phyloP scores from a whole-genome alignment of 2,888 invertebrate genomes.

The Diachrysia chrysitis region DNA sequence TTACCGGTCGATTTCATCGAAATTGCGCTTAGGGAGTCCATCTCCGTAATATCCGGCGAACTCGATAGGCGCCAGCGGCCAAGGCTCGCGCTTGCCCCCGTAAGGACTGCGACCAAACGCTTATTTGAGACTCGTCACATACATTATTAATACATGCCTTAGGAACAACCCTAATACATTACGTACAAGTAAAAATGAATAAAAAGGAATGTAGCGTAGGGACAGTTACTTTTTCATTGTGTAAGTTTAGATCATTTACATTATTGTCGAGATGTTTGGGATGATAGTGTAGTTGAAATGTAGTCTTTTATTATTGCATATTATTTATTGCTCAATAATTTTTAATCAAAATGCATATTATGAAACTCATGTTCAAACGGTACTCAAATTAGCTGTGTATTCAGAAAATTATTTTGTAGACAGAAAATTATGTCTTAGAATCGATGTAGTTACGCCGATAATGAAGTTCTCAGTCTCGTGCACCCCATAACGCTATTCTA shows the following conservation, averaged over 20 bases:
- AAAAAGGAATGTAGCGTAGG: too few species aligned
- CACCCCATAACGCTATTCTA: slow-evolving; percentile 29
- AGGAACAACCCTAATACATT: neutral
- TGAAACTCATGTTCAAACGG: neutral
- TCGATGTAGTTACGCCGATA: neutral
- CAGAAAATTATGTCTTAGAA: slow-evolving; percentile 1
- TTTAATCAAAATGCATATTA: neutral
- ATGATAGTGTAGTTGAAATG: too few species aligned
- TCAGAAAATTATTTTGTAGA: neutral
- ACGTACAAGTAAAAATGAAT: too few species aligned
- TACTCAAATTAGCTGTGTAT: neutral
- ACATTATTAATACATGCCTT: neutral
- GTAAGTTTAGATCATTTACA: too few species aligned
- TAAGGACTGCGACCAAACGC: slow-evolving; percentile 70
- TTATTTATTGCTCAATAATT: too few species aligned
- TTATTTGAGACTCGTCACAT: slow-evolving; percentile 28
- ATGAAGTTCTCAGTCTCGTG: slow-evolving; percentile 17
- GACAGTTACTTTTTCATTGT: too few species aligned
- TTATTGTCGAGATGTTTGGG: too few species aligned
- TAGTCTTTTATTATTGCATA: too few species aligned
- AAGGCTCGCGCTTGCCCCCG: slow-evolving; percentile 78
- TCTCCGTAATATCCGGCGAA: slow-evolving; percentile 78
- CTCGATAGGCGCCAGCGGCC: slow-evolving; percentile 70
- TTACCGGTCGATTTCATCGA: slow-evolving; percentile 90
- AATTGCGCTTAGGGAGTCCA: slow-evolving; percentile 84